Base-by-base conservation (phyloP, 2,888 invertebrate species). In the Brachypterus glaber region DNA sequence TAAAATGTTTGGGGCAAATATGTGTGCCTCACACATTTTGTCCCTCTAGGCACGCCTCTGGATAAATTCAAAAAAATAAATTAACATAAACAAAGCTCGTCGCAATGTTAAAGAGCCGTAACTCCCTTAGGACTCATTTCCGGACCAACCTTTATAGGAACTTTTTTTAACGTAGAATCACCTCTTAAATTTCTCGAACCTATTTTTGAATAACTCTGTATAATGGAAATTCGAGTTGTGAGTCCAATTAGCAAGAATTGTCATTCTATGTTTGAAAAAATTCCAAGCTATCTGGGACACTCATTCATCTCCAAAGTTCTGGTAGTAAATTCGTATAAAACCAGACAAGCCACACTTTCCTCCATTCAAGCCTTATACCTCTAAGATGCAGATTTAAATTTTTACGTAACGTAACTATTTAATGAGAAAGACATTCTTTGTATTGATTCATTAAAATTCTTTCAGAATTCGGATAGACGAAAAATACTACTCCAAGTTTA, bases 231-330 rank as follows among this genome's bases (percentile, higher is more conserved):
- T 30, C 40, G 36, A 45, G 43, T 45, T 37, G 40, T 46, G 41
- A 40, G 43, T 21, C 54, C 52, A 55, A 55, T 55, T 55, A 55
- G 54, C 44, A 40, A 45, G 48, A 49, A 55, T 53, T 52, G 52
- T 53, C 52, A 50, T 53, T 51, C 53, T 51, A 54, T 53, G 53
- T 54, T 47, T 39, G 34, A 32, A 40, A 42, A 48, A 41, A 46
- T 52, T 49, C 49, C 44, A n/a, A 41, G 25, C 30, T 30, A 39
- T 35, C 26, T 32, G 36, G 39, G 34, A 25, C 14, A 37, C 44
- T 39, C 44, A 43, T 43, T 43, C 35, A 43, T 43, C 43, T 39
- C 16, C 16, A 8, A 18, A 37, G 18, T 35, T 35, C 37, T 17
- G 33, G 37, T 38, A 37, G 35, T 40, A 43, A 40, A 40, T 43